phyloP scores from a whole-genome alignment of 1,140 invertebrate genomes.

The Acromyrmex heyeri region DNA sequence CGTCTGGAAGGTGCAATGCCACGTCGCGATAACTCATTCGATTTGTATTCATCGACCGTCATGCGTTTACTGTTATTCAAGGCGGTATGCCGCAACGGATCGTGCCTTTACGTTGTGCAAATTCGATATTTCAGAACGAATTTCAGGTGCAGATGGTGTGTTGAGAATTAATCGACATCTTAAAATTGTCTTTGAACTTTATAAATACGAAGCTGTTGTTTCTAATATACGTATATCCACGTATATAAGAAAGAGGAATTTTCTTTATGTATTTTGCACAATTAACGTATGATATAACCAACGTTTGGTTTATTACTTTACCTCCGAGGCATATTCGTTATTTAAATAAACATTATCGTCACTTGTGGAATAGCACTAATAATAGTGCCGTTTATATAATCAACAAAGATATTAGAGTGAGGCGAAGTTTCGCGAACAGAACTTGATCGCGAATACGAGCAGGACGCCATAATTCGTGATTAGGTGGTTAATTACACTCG shows the following conservation, averaged over 20 bases:
- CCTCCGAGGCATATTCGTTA: neutral
- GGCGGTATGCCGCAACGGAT: conserved; percentile 29
- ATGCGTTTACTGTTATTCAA: conserved; percentile 56
- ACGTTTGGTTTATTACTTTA: neutral
- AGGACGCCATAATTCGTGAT: conserved; percentile 40
- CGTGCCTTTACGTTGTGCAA: conserved; percentile 12
- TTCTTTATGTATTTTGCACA: neutral
- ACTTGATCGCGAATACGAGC: conserved; percentile 49
- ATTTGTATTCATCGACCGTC: conserved; percentile 64
- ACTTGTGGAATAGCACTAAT: neutral
- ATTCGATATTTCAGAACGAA: conserved; percentile 22
- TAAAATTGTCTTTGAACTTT: neutral
- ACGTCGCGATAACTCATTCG: conserved; percentile 60
- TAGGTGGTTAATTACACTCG: conserved; percentile 58
- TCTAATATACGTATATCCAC: no score
- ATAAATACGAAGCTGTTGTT: neutral
- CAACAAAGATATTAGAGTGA: conserved; percentile 1
- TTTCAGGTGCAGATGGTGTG: neutral
- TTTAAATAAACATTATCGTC: conserved; percentile 2
- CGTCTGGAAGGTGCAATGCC: conserved; percentile 61
- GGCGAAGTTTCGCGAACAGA: conserved; percentile 23
- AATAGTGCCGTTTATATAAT: conserved; percentile 44
- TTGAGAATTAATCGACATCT: neutral
- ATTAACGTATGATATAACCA: neutral
- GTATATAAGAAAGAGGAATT: neutral